phyloP scores from a whole-genome alignment of 2,888 invertebrate genomes.

The Ellobium chinense region DNA sequence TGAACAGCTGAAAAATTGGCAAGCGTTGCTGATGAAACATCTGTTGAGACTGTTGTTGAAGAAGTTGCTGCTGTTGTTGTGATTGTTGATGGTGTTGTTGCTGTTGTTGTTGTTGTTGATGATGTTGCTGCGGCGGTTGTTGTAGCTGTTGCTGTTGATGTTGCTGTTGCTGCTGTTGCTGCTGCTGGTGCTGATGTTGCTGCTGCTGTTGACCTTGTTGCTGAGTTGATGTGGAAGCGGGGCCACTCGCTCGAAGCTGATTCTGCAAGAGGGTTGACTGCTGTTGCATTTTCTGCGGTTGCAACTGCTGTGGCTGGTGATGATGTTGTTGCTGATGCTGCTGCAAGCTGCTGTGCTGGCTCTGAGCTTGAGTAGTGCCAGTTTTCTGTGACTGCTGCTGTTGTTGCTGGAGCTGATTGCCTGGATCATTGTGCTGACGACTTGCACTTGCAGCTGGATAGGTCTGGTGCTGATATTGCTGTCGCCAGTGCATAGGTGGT shows the following conservation, averaged over 20 bases:
- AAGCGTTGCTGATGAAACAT: conserved; percentile 18
- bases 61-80: conserved; percentile 18
- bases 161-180: conserved; percentile 18
- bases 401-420: not conserved
- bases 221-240: conserved; percentile 1
- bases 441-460: not conserved
- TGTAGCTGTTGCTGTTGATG: conserved; percentile 18
- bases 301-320: not conserved
- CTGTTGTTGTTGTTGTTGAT: not conserved
- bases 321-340: not conserved
- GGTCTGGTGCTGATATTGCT: conserved; percentile 9
- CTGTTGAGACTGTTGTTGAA: conserved; percentile 16
- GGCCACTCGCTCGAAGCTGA: conserved; percentile 14
- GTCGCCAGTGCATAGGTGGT: not conserved
- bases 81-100: conserved; percentile 30
- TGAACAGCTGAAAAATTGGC: conserved; percentile 16
- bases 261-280: conserved; percentile 38
- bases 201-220: conserved; percentile 17
- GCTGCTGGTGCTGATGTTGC: conserved; percentile 31
- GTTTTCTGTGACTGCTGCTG: conserved; percentile 7
- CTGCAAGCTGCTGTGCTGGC: not conserved
- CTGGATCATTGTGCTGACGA: not conserved
- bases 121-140: conserved; percentile 13
- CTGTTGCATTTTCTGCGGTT: conserved; percentile 14
- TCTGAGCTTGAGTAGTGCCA: not conserved